Evolutionary conservation across 2,888 invertebrate species (phyloP).

Genomic region (Philonicus albiceps): DNA sequence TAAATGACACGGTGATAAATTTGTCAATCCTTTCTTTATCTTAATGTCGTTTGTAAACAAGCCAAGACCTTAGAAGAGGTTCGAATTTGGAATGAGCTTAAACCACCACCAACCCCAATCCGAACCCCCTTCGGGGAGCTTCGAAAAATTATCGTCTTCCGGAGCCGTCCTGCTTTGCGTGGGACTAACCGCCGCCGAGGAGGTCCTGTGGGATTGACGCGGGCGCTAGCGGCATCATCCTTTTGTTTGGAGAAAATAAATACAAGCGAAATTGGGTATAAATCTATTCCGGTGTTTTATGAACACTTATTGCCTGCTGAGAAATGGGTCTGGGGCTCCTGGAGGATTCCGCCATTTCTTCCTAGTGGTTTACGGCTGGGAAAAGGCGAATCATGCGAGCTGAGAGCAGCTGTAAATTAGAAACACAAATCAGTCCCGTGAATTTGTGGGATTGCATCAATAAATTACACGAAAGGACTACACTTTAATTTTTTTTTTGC

Average conservation of each 20-base stretch:
- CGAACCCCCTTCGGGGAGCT: not conserved
- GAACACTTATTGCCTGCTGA: slow-evolving; percentile 1
- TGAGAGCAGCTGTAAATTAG: not conserved
- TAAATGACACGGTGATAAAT: slow-evolving; percentile 35
- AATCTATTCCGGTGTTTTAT: slow-evolving; percentile 26
- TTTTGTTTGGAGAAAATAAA: not conserved
- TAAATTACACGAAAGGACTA: not conserved
- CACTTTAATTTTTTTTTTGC: not conserved
- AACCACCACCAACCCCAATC: not conserved
- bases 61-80: not conserved
- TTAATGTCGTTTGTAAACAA: slow-evolving; percentile 41
- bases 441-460: not conserved
- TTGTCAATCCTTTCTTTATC: slow-evolving; percentile 40
- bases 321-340: not conserved
- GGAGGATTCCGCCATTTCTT: not conserved
- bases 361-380: not conserved
- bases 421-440: not conserved
- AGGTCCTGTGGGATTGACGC: not conserved
- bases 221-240: not conserved
- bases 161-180: not conserved
- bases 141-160: not conserved
- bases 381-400: not conserved
- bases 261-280: slow-evolving; percentile 6
- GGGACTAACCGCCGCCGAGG: not conserved
- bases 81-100: not conserved